Base-by-base conservation (phyloP, 2,113 vertebrate genomes). In the Centropus unirufus region DNA sequence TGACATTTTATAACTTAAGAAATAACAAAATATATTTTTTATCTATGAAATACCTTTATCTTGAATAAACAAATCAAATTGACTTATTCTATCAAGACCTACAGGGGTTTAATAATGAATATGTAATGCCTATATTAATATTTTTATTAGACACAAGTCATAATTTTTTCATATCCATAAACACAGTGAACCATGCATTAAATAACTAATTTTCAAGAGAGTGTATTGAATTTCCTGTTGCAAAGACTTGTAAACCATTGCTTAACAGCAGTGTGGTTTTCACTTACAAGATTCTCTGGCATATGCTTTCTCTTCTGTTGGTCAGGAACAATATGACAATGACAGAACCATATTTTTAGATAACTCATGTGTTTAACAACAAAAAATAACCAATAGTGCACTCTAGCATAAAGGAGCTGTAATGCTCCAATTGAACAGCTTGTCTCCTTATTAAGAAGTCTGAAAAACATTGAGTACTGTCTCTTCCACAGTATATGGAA, bases 101-200 rank as follows among this genome's bases (percentile, higher is more conserved):
- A 83, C 62, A 83, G 62, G 75, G 24, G 21, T 81, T 93, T 95
- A 20, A 61, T 93, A 92, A 92, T 87, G 57, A 95, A 96, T 92
- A 77, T 78, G 16, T 86, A 95, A 91, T 80, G 10, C 7, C 13
- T 62, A 78, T 12, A 82, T 95, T 92, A 93, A 87, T 69, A 92
- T 94, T 95, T 95, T 92, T 93, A 93, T 97, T 85, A 91, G 67
- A 46, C 70, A 73, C 39, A 85, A 90, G 64, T 54, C 40, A 89
- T 86, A 16, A 36, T 83, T 74, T 92, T 94, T 94, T 93, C 40
- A 75, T 93, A 92, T 74, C 30, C 34, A 83, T 74, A 90, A 96
- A 72, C 79, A 94, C 82, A 61, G 87, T 61, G 86, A 90, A 95
- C 69, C 88, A 88, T 92, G 72, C 94, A 83, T 78, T 75, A 94